These are phyloP conservation scores for Listrodromus nycthemerus DNA, from an alignment of 2,888 invertebrate genomes.

Conservation along the genomic window DNA sequence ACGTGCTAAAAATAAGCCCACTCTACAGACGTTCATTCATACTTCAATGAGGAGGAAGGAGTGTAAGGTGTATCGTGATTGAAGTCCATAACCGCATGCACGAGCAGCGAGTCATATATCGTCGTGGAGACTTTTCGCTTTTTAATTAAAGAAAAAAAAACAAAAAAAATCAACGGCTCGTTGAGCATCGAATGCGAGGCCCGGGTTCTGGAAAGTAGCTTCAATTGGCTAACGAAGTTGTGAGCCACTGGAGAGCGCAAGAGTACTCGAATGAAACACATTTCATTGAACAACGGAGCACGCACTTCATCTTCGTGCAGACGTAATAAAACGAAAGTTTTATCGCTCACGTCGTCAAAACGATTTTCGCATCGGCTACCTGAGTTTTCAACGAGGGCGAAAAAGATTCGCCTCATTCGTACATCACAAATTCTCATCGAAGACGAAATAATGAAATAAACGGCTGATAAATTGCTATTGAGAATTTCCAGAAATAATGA, in stretches of 20 bases:
- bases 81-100: not conserved
- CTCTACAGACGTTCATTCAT: conserved; percentile 1
- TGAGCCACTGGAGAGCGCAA: not conserved
- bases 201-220: not conserved
- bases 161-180: not conserved
- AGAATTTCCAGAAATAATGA: too few species aligned
- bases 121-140: not conserved
- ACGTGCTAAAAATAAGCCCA: not conserved
- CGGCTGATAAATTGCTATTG: too few species aligned
- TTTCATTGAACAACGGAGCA: conserved; percentile 30
- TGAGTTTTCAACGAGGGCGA: too few species aligned
- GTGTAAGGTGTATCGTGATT: not conserved
- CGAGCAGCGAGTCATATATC: not conserved
- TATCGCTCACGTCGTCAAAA: not conserved
- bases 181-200: not conserved
- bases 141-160: not conserved
- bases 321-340: not conserved
- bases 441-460: too few species aligned
- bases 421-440: too few species aligned
- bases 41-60: conserved; percentile 7
- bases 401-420: too few species aligned
- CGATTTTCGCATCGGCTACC: not conserved
- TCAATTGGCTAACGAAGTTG: not conserved
- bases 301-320: conserved; percentile 4
- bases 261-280: conserved; percentile 13